Percentiles rank a stretch among this genome's conserved stretches.
Conservation (phyloP, 2,888 invertebrate genomes). For the Eupithecia subfuscata region DNA sequence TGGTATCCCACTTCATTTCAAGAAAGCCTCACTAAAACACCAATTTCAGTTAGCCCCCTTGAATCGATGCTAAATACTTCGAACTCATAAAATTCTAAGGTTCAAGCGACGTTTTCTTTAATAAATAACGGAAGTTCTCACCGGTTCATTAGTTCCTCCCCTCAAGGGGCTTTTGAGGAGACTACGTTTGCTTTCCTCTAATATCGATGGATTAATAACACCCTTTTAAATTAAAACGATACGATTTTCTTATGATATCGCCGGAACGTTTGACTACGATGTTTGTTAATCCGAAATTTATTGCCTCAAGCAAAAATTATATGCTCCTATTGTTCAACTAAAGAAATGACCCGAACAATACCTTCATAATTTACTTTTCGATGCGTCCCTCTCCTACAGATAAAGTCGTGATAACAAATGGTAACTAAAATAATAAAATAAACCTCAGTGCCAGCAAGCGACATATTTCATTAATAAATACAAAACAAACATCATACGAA, state of each 20-base stretch:
- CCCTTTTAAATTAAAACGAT: slow-evolving; percentile 75
- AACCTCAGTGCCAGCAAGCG: slow-evolving; percentile 72
- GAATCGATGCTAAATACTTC: slow-evolving; percentile 24
- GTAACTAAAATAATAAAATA: slow-evolving; percentile 84
- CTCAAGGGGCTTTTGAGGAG: slow-evolving; percentile 58
- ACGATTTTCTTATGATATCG: slow-evolving; percentile 54
- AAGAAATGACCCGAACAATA: slow-evolving; percentile 78
- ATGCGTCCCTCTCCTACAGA: slow-evolving; percentile 77
- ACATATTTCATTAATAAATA: slow-evolving; percentile 84
- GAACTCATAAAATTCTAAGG: slow-evolving; percentile 40
- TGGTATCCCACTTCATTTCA: not conserved
- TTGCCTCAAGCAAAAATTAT: slow-evolving; percentile 74
- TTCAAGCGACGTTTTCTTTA: slow-evolving; percentile 48
- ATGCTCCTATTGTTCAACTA: slow-evolving; percentile 76
- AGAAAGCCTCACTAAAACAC: not conserved
- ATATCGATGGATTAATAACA: slow-evolving; percentile 79
- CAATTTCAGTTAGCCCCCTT: slow-evolving; percentile 18
- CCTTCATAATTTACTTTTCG: slow-evolving; percentile 82
- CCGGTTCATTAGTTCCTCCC: slow-evolving; percentile 71
- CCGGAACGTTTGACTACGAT: slow-evolving; percentile 52
- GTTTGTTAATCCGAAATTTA: slow-evolving; percentile 78
- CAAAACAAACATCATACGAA: slow-evolving; percentile 81
- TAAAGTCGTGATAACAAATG: slow-evolving; percentile 84
- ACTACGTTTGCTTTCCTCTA: slow-evolving; percentile 69
- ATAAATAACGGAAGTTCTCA: slow-evolving; percentile 58